Evolutionary conservation across 2,888 invertebrate species (phyloP), one percentile per base, ranked within the genome.

Genomic region (Cataglyphis livida): DNA sequence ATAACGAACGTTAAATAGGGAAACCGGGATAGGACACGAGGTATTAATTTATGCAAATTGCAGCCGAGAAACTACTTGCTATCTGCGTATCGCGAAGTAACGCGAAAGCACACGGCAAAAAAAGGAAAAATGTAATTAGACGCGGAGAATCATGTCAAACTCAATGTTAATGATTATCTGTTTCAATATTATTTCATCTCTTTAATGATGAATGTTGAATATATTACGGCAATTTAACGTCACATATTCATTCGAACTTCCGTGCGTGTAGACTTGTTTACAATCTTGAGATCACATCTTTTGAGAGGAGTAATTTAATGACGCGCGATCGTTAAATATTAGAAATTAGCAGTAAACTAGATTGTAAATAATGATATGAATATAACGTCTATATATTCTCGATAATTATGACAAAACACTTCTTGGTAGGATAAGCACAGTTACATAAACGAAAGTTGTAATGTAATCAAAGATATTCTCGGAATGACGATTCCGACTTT

Each of bases 31-130:
- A 82, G 85, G 79, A 64, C 62, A 18, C 41, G 51, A 87, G 82
- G 83, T 83, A 85, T 85, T 90, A 91, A 91, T 90, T 88, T 62
- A 82, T 88, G 91, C 82, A 90, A 91, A 91, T 91, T 91, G 62
- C 75, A 28, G 70, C 21, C 62, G 70, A 75, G 85, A 51, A 51
- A 51, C 51, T 51, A 51, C 1, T 18, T 3, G 44, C 61, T 62
- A 61, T 7, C 15, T 51, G 10, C 15, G 21, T 18, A 3, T 9
- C 25, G 32, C n/a, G 54, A 68, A 25, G 28, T 28, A 28, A 1
- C 54, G 41, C 44, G 9, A 70, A 28, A 66, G 21, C 68, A 7
- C n/a, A 9, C 21, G 65, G 70, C 10, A 76, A 35, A 57, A 83
- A 44, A 61, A 82, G 41, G 21, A 21, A 21, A 35, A 51, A 35